Base-by-base conservation (phyloP, 2,888 invertebrate genomes). In the Sycophila texana region DNA sequence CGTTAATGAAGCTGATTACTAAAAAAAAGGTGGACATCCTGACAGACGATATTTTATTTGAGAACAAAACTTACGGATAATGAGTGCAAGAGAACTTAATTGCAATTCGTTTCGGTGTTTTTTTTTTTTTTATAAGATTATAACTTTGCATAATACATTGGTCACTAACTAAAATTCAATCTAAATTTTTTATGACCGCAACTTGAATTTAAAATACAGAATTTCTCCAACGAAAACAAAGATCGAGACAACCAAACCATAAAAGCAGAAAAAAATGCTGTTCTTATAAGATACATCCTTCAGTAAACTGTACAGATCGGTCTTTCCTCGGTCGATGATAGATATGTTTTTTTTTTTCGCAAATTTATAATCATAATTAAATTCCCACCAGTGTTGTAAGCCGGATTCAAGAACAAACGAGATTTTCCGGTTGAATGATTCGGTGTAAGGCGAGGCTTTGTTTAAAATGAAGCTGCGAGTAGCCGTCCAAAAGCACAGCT, bases 401-500 rank as follows among this genome's bases (percentile, higher is more conserved):
- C 74, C 74, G 0, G 66, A 20, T 12, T 79, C 57, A 0, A 53
- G n/a, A 5, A 73, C 51, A 5, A 39, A 61, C 14, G 63, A 1
- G 0, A 63, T 57, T 7, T 74, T 16, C 7, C 13, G 5, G 14
- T 58, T 78, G 39, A 81, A 72, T 5, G 51, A 47, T 0, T 12
- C 3, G 13, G 77, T 72, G 20, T 72, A 81, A 0, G 81, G 78
- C 39, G 81, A 75, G 3, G 77, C 65, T 18, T 78, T 78, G 4
- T 51, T 39, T 5, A 81, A 30, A n/a, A 71, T 67, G 18, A 57
- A 78, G 14, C 66, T 58, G 4, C 61, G 49, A 2, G 65, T 30
- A 0, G 75, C 72, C 18, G 75, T 51, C 81, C 81, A 78, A 26
- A 74, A 78, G 2, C 74, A 78, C 13, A 74, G 77, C 3, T 14